These are phyloP conservation scores for Carassius gibelio DNA, from an alignment of 2,113 vertebrate species.

Conservation along the genomic window DNA sequence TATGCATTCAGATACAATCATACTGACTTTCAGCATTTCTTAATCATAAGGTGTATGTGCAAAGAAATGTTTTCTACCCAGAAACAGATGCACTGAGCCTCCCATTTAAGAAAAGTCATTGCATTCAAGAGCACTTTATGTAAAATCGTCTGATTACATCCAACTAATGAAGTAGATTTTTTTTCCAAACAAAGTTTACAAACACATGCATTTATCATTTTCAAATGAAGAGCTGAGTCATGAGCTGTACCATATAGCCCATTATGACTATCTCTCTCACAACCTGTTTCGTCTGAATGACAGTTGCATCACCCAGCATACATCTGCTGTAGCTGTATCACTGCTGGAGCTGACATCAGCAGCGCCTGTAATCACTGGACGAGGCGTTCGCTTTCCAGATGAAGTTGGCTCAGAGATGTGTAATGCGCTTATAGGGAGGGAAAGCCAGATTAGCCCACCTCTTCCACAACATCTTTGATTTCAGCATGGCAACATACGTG, in stretches of 20 bases:
- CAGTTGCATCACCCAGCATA: conserved; percentile 7
- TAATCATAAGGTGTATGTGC: background rate
- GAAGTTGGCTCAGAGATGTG: conserved; percentile 33
- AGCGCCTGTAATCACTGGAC: conserved; percentile 21
- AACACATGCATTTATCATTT: conserved; percentile 34
- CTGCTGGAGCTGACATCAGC: conserved; percentile 35
- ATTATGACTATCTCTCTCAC: background rate
- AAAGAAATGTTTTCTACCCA: background rate
- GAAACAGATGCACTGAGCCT: background rate
- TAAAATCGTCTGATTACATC: conserved; percentile 26
- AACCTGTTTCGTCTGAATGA: conserved; percentile 14
- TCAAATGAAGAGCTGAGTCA: conserved; percentile 35
- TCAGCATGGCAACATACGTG: background rate
- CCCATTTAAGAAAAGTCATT: conserved; percentile 27
- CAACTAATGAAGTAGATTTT: conserved; percentile 19
- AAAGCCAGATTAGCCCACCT: conserved; percentile 26
- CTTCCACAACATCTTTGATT: conserved; percentile 24
- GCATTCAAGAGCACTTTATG: conserved; percentile 36
- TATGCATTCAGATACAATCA: background rate
- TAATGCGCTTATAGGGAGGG: conserved; percentile 47
- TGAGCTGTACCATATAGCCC: background rate
- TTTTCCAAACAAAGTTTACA: background rate
- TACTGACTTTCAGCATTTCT: conserved; percentile 12
- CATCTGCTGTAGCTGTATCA: conserved; percentile 27
- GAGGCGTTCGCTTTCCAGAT: conserved; percentile 41